phyloP scores from a whole-genome alignment of 1,140 invertebrate species.

The Drosophila saltans region DNA sequence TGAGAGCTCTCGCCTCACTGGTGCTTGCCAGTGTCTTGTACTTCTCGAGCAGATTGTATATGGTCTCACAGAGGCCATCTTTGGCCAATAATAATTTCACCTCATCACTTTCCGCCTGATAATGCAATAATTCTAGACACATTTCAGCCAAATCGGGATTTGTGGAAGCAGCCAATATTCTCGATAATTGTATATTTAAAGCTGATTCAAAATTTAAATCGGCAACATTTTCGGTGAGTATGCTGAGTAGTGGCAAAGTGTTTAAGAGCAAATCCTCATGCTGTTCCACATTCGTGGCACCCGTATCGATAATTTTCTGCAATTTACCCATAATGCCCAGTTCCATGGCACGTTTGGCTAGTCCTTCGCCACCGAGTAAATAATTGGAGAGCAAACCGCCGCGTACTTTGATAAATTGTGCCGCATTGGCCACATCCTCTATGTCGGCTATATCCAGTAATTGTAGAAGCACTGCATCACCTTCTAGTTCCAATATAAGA shows the following conservation, averaged over 20 bases:
- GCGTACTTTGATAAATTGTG: slow-evolving; percentile 85
- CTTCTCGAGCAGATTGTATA: slow-evolving; percentile 90
- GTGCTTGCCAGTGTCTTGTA: slow-evolving; percentile 86
- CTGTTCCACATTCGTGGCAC: slow-evolving; percentile 82
- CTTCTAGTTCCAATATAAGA: slow-evolving; percentile 86
- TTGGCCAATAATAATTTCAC: slow-evolving; percentile 90
- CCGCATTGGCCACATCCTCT: slow-evolving; percentile 74
- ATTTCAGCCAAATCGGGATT: slow-evolving; percentile 89
- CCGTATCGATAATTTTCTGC: slow-evolving; percentile 84
- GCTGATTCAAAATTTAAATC: slow-evolving; percentile 85
- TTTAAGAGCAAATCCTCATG: slow-evolving; percentile 87
- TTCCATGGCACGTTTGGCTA: slow-evolving; percentile 87
- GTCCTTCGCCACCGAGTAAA: slow-evolving; percentile 88
- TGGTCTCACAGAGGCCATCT: slow-evolving; percentile 89
- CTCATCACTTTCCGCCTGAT: slow-evolving; percentile 90
- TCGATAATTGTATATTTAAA: slow-evolving; percentile 85
- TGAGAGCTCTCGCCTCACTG: slow-evolving; percentile 88
- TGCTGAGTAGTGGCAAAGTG: slow-evolving; percentile 88
- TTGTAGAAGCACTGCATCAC: slow-evolving; percentile 85
- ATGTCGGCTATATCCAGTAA: slow-evolving; percentile 82
- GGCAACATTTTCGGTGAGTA: slow-evolving; percentile 88
- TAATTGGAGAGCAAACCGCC: slow-evolving; percentile 92
- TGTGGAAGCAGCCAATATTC: slow-evolving; percentile 86
- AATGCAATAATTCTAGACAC: slow-evolving; percentile 90
- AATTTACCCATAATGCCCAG: slow-evolving; percentile 87